Evolutionary conservation across 2,113 vertebrate species (phyloP).

Genomic region (Nibea coibor): DNA sequence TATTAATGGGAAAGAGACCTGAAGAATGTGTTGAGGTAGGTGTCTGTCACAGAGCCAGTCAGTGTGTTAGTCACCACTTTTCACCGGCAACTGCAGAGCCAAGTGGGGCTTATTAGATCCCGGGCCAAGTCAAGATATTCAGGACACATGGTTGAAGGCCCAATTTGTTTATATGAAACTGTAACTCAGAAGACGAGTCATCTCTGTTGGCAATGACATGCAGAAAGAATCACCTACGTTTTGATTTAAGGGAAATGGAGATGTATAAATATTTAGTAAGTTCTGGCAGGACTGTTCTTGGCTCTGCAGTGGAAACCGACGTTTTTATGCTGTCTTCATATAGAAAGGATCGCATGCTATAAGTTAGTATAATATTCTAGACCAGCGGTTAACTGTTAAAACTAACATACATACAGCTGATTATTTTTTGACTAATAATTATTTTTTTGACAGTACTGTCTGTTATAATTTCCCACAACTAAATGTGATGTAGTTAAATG

Average conservation of each 20-base stretch:
- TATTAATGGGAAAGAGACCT: constrained; percentile 59
- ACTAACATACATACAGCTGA: not conserved
- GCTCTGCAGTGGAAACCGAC: constrained; percentile 41
- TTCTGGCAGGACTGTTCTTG: constrained; percentile 53
- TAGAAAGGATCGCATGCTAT: constrained; percentile 21
- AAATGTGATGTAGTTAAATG: not conserved
- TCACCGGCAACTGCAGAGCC: constrained; percentile 36
- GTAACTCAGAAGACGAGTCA: constrained; percentile 59
- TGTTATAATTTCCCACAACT: not conserved
- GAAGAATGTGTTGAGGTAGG: constrained; percentile 69
- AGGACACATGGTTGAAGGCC: constrained; percentile 60
- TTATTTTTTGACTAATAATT: too few species aligned
- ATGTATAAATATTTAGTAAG: constrained; percentile 76
- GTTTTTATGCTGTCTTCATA: constrained; percentile 31
- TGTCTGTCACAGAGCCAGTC: constrained; percentile 71
- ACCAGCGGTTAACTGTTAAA: constrained; percentile 1
- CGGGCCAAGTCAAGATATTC: constrained; percentile 59
- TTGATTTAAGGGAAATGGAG: constrained; percentile 68
- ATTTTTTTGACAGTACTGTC: not conserved
- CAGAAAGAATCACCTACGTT: constrained; percentile 68
- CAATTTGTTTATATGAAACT: constrained; percentile 68
- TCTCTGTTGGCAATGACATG: constrained; percentile 64
- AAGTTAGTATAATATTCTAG: constrained; percentile 1
- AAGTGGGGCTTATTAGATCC: constrained; percentile 40
- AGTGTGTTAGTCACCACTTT: constrained; percentile 52